Percentiles rank a stretch among this genome's conserved stretches.
phyloP scores from a whole-genome alignment of 2,797 vertebrate species.

The Nasua narica region DNA sequence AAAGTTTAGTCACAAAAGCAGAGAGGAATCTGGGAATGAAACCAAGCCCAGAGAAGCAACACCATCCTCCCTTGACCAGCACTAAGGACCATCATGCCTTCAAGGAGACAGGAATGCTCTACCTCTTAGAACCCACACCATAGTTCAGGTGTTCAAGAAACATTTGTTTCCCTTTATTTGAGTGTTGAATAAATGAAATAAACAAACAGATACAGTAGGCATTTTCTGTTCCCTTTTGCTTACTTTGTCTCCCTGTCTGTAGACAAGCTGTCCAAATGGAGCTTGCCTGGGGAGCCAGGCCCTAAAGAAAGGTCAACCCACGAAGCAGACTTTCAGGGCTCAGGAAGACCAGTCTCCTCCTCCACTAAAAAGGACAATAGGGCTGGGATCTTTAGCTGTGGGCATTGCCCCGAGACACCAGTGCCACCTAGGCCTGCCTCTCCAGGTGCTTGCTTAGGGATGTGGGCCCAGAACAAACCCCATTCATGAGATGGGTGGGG shows the following conservation, averaged over 20 bases:
- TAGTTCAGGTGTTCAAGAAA: background rate
- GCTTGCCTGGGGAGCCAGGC: background rate
- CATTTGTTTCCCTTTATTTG: background rate
- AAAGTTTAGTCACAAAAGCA: background rate
- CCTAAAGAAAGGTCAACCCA: background rate
- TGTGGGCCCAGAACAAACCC: background rate
- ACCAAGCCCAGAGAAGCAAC: background rate
- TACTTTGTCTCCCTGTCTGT: background rate
- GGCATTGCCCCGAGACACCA: background rate
- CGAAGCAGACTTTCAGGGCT: background rate
- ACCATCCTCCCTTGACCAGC: background rate
- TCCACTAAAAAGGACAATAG: background rate
- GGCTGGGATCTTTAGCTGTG: background rate
- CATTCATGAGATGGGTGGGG: background rate
- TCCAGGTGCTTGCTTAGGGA: background rate
- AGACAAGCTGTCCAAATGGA: background rate
- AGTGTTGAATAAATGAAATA: background rate
- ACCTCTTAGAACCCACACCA: background rate
- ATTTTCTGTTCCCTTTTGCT: background rate
- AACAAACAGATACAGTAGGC: background rate
- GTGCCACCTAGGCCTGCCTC: background rate
- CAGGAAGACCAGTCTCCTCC: background rate
- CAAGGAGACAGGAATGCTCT: background rate
- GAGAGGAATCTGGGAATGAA: background rate
- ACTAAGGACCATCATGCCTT: background rate